These are phyloP conservation scores for Scopus umbretta DNA, from an alignment of 2,113 vertebrate species.

Conservation along the genomic window DNA sequence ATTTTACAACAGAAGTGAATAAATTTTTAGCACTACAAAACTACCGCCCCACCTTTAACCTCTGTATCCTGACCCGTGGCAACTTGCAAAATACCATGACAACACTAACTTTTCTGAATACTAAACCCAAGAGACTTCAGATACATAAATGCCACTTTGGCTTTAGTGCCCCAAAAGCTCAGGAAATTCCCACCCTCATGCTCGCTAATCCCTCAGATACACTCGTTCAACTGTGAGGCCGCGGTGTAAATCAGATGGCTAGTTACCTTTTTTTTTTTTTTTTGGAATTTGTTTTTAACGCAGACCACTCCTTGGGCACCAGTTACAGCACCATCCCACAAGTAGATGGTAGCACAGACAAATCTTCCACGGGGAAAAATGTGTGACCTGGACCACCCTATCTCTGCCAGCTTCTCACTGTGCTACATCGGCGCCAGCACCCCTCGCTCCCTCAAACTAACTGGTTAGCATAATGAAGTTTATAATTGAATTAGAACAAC, in stretches of 20 bases:
- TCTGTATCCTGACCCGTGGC: neutral
- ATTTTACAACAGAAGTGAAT: neutral
- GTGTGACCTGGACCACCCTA: neutral
- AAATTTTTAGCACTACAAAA: neutral
- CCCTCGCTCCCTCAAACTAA: neutral
- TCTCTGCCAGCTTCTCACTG: neutral
- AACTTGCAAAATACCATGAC: neutral
- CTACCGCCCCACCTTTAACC: neutral
- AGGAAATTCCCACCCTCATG: neutral
- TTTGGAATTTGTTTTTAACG: neutral
- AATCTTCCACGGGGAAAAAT: neutral
- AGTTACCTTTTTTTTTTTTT: neutral
- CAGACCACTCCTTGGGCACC: neutral
- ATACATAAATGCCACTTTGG: fast-evolving
- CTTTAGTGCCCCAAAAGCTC: neutral
- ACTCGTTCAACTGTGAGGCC: neutral
- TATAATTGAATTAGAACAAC: neutral
- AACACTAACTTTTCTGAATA: neutral
- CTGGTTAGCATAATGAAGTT: neutral
- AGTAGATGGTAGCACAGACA: neutral
- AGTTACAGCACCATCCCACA: neutral
- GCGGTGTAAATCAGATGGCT: neutral
- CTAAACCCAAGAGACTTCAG: neutral
- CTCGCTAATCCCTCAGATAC: neutral
- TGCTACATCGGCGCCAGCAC: neutral